These are phyloP conservation scores for Heliornis fulica DNA, from an alignment of 2,113 vertebrate species.

Conservation along the genomic window DNA sequence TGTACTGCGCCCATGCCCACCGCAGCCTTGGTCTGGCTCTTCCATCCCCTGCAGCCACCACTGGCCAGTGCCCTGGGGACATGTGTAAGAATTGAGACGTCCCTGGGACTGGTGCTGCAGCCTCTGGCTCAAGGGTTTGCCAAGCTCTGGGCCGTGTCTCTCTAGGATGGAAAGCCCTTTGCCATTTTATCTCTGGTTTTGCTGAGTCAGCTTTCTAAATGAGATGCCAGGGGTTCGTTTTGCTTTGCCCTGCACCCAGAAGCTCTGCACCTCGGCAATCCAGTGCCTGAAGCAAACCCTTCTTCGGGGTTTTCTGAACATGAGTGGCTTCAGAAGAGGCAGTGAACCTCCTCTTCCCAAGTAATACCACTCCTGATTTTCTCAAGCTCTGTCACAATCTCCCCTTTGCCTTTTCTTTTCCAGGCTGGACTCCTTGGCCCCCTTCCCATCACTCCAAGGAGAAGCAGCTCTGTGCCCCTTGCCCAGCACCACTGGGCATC, in stretches of 20 bases:
- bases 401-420: not conserved
- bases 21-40: not conserved
- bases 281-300: not conserved
- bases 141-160: fast-evolving
- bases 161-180: not conserved
- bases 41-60: not conserved
- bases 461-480: not conserved
- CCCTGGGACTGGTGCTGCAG: not conserved
- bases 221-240: not conserved
- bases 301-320: not conserved
- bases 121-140: not conserved
- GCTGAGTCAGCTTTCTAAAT: not conserved
- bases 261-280: not conserved
- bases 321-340: not conserved
- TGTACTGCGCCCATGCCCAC: not conserved
- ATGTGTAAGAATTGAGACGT: fast-evolving
- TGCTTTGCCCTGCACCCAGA: too few species aligned
- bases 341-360: not conserved
- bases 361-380: not conserved
- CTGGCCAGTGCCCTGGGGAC: fast-evolving
- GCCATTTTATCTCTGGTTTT: not conserved
- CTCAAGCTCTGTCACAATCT: not conserved
- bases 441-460: not conserved
- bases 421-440: not conserved
- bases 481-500: not conserved